Evolutionary conservation across 2,888 invertebrate species (phyloP).

Genomic region (Diarsia rubi): DNA sequence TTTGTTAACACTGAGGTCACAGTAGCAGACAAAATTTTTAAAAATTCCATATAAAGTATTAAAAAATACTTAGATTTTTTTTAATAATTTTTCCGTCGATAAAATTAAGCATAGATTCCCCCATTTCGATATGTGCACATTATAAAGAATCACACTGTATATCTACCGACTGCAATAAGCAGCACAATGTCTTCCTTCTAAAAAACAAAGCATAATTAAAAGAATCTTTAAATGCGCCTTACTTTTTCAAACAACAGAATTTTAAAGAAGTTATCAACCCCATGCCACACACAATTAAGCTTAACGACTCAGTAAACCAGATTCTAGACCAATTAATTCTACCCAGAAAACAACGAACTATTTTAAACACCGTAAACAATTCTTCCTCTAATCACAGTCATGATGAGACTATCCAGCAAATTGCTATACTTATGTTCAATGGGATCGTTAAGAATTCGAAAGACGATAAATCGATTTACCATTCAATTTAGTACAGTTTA

Average conservation of each 20-base stretch:
- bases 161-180: neutral
- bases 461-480: conserved; percentile 36
- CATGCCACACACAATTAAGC: neutral
- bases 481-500: conserved; percentile 25
- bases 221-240: too few relatives aligned
- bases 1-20: too few relatives aligned
- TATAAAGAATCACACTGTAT: too few relatives aligned
- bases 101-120: too few relatives aligned
- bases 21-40: too few relatives aligned
- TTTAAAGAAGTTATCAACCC: conserved; percentile 4
- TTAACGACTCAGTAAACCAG: conserved; percentile 3
- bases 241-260: too few relatives aligned
- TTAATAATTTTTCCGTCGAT: too few relatives aligned
- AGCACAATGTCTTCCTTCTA: neutral
- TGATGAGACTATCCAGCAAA: conserved; percentile 2
- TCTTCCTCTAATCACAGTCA: neutral
- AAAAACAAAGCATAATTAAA: neutral
- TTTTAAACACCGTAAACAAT: conserved; percentile 25
- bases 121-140: too few relatives aligned
- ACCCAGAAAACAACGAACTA: conserved; percentile 19
- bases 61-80: too few relatives aligned
- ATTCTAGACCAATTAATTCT: conserved; percentile 3
- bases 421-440: conserved; percentile 21
- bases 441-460: conserved; percentile 13
- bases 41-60: too few relatives aligned